phyloP scores from a whole-genome alignment of 1,140 invertebrate species.

The Caenorhabditis brenneri region DNA sequence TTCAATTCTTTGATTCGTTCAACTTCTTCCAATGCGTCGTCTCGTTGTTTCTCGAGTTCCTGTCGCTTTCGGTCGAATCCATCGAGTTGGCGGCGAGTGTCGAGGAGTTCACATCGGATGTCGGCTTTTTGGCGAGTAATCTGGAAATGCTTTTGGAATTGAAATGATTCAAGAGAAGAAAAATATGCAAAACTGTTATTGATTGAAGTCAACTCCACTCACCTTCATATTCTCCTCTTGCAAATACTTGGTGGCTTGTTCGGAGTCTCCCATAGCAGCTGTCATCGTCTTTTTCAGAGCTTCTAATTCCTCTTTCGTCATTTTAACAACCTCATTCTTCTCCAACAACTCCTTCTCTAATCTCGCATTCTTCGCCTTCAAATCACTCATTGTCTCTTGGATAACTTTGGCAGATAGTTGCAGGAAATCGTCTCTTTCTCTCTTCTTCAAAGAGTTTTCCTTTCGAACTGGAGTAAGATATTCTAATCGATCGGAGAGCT shows the following conservation, averaged over 20 bases:
- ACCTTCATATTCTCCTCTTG: slow-evolving; percentile 30
- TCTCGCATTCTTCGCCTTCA: background rate
- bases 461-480: background rate
- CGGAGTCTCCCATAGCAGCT: slow-evolving; percentile 18
- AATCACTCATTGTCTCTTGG: background rate
- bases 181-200: background rate
- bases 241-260: background rate
- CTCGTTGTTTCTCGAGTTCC: slow-evolving; percentile 18
- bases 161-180: too few relatives aligned
- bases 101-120: slow-evolving; percentile 4
- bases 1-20: background rate
- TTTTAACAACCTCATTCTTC: slow-evolving; percentile 18
- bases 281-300: background rate
- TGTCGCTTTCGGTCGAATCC: background rate
- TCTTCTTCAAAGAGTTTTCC: background rate
- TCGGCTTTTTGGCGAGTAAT: slow-evolving; percentile 8
- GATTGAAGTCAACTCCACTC: background rate
- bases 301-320: background rate
- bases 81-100: background rate
- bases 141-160: background rate
- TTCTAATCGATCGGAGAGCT: background rate
- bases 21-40: background rate
- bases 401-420: background rate
- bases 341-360: background rate
- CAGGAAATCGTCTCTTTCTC: background rate